Base-by-base conservation (phyloP, 2,888 invertebrate species). In the Chydorus sphaericus region DNA sequence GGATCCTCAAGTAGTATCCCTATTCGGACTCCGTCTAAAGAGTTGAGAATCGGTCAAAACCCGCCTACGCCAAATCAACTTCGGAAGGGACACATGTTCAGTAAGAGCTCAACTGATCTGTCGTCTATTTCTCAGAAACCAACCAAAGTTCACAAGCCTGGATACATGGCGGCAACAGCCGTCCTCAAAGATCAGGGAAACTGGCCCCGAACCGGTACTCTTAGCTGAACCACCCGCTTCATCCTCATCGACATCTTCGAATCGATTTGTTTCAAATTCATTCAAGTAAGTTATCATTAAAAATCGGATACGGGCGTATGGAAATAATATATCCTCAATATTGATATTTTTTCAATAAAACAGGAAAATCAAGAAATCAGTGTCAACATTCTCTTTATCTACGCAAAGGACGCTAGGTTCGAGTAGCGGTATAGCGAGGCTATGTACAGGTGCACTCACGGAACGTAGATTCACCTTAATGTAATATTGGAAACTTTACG, bases 291-390 rank as follows among this genome's bases (percentile, higher is more conserved):
- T 44, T 44, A 16, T 4, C 23, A 28, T 18, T 44, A n/a, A 5
- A n/a, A n/a, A n/a, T n/a, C n/a, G n/a, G n/a, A n/a, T n/a, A n/a
- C n/a, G n/a, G n/a, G n/a, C n/a, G n/a, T n/a, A n/a, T n/a, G n/a
- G n/a, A n/a, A n/a, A n/a, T n/a, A n/a, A n/a, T n/a, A n/a, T n/a
- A n/a, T n/a, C 23, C 18, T 10, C 11, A 44, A 26, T 4, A 26
- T 10, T 8, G 18, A 26, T 44, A 11, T 26, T 1, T 26, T 44
- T 26, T 23, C 20, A 4, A n/a, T n/a, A n/a, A n/a, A n/a, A n/a
- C n/a, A 44, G 44, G 44, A 44, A 44, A 44, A 44, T 44, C 5
- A 44, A 44, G n/a, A 44, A 44, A 44, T 44, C 44, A 6, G 26
- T 44, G 14, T 44, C 44, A n/a, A 44, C 44, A 16, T 44, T 44